Conservation (phyloP, 2,113 vertebrate genomes). For the Casuarius casuarius region DNA sequence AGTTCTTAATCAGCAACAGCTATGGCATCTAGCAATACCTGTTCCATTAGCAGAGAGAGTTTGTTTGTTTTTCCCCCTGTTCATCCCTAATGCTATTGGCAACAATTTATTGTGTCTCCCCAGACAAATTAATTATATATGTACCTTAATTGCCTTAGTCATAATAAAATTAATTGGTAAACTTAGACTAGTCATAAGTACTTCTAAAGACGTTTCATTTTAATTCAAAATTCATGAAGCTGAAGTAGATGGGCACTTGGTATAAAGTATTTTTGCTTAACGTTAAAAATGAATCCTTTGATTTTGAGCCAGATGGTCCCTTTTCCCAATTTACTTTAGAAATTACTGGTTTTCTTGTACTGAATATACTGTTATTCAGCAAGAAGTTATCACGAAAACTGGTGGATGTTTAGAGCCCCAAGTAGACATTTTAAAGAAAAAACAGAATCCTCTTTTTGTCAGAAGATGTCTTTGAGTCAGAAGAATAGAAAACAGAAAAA, state of each 20-base stretch:
- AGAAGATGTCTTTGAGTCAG: not conserved
- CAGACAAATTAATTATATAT: constrained; percentile 65
- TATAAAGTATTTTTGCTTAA: constrained; percentile 21
- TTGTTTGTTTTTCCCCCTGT: not conserved
- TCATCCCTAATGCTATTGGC: not conserved
- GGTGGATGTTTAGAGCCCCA: not conserved
- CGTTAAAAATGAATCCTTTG: constrained; percentile 17
- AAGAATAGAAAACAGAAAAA: constrained; percentile 9
- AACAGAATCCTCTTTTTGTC: not conserved
- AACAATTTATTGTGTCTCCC: constrained; percentile 22
- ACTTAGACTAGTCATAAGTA: constrained; percentile 62
- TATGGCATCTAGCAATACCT: not conserved
- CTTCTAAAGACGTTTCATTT: constrained; percentile 16
- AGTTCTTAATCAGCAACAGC: not conserved
- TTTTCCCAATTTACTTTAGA: not conserved
- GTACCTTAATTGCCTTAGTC: constrained; percentile 27
- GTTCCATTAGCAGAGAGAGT: not conserved
- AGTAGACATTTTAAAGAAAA: not conserved
- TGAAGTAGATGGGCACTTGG: constrained; percentile 15
- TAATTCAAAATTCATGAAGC: constrained; percentile 65
- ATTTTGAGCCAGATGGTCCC: not conserved
- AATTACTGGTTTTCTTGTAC: not conserved
- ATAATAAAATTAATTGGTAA: constrained; percentile 70
- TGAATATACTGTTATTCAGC: not conserved
- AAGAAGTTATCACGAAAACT: not conserved